Base-by-base conservation (phyloP, 1,140 invertebrate genomes). In the Chlorops oryzae region DNA sequence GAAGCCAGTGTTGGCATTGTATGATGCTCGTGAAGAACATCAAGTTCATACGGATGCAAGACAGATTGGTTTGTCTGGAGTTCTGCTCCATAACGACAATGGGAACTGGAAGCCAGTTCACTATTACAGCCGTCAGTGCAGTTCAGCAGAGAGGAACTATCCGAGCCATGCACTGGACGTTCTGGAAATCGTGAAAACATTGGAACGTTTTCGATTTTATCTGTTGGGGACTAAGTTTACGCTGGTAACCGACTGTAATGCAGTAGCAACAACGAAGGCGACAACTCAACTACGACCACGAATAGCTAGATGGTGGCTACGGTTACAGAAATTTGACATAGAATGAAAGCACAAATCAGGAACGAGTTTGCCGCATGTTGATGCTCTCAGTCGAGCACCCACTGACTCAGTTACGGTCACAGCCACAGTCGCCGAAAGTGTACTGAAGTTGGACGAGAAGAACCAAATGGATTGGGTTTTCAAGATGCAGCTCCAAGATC, bases 31-130 rank as follows among this genome's bases (percentile, higher is more conserved):
- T 6, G 18, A 5, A 20, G 9, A 18, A 7, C 13, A 41, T n/a
- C 18, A 41, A 20, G 39, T 41, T 4, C 39, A 41, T 18, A 41
- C 39, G 5, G 39, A 41, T n/a, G 39, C 15, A 41, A 41, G 39
- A 7, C 20, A 6, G 12, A 9, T 20, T 20, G 18, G 39, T 5
- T n/a, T 41, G 6, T 17, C 39, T 5, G 39, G 39, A 17, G 18
- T 41, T 12, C n/a, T 41, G 20, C n/a, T 41, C 12, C 39, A 18
- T 12, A 17, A 12, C n/a, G 38, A 40, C 13, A 20, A 12, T 12
- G 20, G 22, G 5, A 18, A 15, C 4, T 40, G 38, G 38, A 15
- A 40, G 13, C 38, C 38, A 5, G 38, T 40, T 3, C 15, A 15
- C 3, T 40, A 40, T 40, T 40, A 40, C 38, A 40, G 38, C 20